Percentiles rank a stretch among this genome's conserved stretches.
phyloP scores from a whole-genome alignment of 2,888 invertebrate genomes.

The Parnassius mnemosyne region DNA sequence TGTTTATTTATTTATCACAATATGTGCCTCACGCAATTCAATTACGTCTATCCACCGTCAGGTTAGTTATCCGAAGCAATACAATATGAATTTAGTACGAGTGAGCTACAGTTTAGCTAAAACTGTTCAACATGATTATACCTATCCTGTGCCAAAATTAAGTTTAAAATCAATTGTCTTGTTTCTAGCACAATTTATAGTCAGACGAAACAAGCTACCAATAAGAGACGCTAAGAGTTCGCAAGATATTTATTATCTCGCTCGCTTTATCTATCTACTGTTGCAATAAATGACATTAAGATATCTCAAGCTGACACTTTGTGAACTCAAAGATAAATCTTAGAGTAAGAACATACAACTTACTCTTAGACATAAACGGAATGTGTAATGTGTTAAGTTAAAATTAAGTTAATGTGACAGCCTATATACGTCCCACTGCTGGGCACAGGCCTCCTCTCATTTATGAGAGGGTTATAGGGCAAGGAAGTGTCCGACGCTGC shows the following conservation, averaged over 20 bases:
- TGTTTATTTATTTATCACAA: constrained; percentile 49
- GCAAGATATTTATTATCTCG: constrained; percentile 30
- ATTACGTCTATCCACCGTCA: constrained; percentile 73
- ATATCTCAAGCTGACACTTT: constrained; percentile 20
- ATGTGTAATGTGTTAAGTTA: no score
- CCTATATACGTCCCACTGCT: no score
- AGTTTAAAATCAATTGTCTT: constrained; percentile 57
- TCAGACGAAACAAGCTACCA: constrained; percentile 26
- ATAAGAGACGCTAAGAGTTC: constrained; percentile 28
- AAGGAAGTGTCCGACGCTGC: no score
- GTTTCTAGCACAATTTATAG: constrained; percentile 35
- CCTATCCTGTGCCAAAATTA: constrained; percentile 49
- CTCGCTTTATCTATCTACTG: constrained; percentile 26
- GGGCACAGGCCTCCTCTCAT: no score
- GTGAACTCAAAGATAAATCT: constrained; percentile 20
- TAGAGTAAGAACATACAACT: no score
- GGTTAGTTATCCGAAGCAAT: constrained; percentile 68
- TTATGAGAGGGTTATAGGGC: no score
- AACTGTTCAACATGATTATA: constrained; percentile 64
- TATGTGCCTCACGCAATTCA: constrained; percentile 73
- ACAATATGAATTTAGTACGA: constrained; percentile 67
- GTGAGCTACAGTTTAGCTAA: constrained; percentile 55
- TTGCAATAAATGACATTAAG: constrained; percentile 29
- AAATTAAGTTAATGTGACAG: no score
- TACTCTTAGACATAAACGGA: no score